These are phyloP conservation scores for Oconnorella tubifera DNA, from an alignment of 2,888 invertebrate genomes.

Conservation along the genomic window DNA sequence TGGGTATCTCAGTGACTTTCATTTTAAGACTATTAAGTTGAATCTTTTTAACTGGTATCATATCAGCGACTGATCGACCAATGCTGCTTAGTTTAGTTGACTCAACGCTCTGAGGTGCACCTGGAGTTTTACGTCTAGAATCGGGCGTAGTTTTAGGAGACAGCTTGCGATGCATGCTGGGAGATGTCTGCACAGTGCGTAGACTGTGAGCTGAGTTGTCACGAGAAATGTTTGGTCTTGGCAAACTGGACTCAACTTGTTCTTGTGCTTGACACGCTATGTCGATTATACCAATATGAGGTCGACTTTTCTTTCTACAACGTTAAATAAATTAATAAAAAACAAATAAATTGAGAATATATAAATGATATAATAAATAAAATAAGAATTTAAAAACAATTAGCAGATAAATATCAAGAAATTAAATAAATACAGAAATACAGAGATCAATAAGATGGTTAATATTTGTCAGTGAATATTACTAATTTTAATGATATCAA, in stretches of 20 bases:
- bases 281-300: conserved; percentile 46
- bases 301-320: conserved; percentile 41
- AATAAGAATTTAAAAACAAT: too few species aligned
- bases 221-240: not conserved
- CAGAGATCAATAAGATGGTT: too few species aligned
- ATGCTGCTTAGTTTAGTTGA: conserved; percentile 1
- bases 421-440: too few species aligned
- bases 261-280: conserved; percentile 44
- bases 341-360: too few species aligned
- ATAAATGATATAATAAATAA: too few species aligned
- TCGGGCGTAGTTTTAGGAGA: not conserved
- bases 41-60: conserved; percentile 64
- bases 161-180: conserved; percentile 6
- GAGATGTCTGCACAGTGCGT: conserved; percentile 3
- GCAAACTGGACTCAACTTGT: conserved; percentile 13
- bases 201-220: conserved; percentile 5
- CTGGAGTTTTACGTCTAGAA: not conserved
- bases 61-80: conserved; percentile 66
- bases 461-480: too few species aligned
- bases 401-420: too few species aligned
- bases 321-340: too few species aligned
- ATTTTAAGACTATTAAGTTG: conserved; percentile 22
- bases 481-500: too few species aligned
- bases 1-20: conserved; percentile 6
- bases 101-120: not conserved